phyloP scores from a whole-genome alignment of 1,140 invertebrate species.

The roundworm (Caenorhabditis elegans) region WBcel235 BX284605.5:9309001-9309500 shows the following conservation, averaged over 20 bases:
- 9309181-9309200: background rate
- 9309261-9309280: background rate
- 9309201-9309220: background rate
- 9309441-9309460: slow-evolving; percentile 10
- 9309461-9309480: slow-evolving; percentile 35
- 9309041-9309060: too few species aligned
- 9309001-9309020: too few species aligned
- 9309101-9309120: too few species aligned
- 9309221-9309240: background rate
- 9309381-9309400: slow-evolving; percentile 46
- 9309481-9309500: slow-evolving; percentile 39
- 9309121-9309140: too few species aligned
- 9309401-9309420: slow-evolving; percentile 4
- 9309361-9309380: slow-evolving; percentile 30
- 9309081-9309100: background rate
- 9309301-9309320: background rate
- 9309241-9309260: slow-evolving; percentile 40
- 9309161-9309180: background rate
- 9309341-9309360: background rate
- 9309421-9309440: background rate
- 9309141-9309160: background rate
- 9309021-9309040: too few species aligned
- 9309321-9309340: background rate
- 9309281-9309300: background rate
- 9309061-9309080: too few species aligned